phyloP scores from a whole-genome alignment of 2,888 invertebrate genomes.

The Hypomecis atomaria region DNA sequence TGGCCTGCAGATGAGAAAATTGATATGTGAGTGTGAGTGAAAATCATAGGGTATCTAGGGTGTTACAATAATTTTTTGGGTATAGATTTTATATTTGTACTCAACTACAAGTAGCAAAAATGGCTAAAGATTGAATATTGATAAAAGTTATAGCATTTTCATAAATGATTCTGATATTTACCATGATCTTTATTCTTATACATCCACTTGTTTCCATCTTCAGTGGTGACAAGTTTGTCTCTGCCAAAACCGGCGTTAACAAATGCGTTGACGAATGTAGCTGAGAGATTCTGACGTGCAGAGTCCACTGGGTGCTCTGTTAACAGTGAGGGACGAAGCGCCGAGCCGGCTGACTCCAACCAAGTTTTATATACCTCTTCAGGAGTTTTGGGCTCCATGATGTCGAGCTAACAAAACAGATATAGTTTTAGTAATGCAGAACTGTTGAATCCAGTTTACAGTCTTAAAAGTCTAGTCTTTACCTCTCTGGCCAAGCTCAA shows the following conservation, averaged over 20 bases:
- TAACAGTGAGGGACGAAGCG: conserved; percentile 88
- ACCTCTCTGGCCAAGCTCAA: conserved; percentile 96
- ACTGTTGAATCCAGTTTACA: not conserved
- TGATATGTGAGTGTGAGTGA: no score
- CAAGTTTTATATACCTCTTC: conserved; percentile 99
- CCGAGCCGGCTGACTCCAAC: conserved; percentile 92
- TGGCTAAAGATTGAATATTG: no score
- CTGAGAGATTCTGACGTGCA: conserved; percentile 97
- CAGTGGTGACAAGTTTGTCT: conserved; percentile 96
- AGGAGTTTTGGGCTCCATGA: conserved; percentile 99
- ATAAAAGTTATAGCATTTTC: not conserved
- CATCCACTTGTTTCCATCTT: conserved; percentile 93
- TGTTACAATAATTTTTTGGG: no score
- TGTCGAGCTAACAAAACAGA: conserved; percentile 89
- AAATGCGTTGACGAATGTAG: conserved; percentile 99
- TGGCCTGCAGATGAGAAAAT: no score
- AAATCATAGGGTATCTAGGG: no score
- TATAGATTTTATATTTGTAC: no score
- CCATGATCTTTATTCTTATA: conserved; percentile 98
- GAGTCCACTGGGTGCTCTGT: conserved; percentile 94
- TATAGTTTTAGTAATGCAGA: not conserved
- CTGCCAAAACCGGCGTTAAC: conserved; percentile 99
- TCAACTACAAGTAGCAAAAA: no score
- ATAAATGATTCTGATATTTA: conserved; percentile 40
- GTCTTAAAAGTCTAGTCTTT: conserved; percentile 14